A percentile compares a stretch with the other conserved stretches of the same genome.
phyloP scores from a whole-genome alignment of 2,888 invertebrate genomes.

The Serripes groenlandicus region DNA sequence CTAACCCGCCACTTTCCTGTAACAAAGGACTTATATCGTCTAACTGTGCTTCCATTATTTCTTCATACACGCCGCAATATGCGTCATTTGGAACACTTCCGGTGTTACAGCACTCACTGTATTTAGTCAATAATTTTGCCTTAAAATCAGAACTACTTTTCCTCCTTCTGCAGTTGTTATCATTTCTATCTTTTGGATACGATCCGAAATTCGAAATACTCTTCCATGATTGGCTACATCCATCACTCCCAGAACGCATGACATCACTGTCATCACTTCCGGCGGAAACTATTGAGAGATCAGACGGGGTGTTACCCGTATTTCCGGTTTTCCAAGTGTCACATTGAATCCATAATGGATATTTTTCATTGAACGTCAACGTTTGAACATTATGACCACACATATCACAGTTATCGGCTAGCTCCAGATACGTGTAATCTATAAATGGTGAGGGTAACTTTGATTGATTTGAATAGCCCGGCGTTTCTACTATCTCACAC shows the following conservation, averaged over 20 bases:
- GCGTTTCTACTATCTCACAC: constrained; percentile 35
- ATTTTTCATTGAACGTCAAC: constrained; percentile 58
- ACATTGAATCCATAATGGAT: constrained; percentile 65
- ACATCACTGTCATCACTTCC: constrained; percentile 47
- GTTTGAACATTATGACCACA: constrained; percentile 41
- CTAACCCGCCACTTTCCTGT: constrained; percentile 17
- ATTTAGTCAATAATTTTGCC: constrained; percentile 11
- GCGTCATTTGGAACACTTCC: constrained; percentile 13
- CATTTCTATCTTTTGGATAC: background rate
- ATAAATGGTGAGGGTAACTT: constrained; percentile 57
- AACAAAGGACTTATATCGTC: constrained; percentile 42
- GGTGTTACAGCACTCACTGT: constrained; percentile 43
- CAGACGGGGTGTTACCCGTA: constrained; percentile 36
- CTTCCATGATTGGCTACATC: constrained; percentile 47
- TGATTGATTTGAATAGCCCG: constrained; percentile 27
- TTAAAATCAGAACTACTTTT: constrained; percentile 3
- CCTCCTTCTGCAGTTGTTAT: background rate
- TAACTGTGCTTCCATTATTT: constrained; percentile 62
- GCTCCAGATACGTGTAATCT: constrained; percentile 58
- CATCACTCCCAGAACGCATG: constrained; percentile 35
- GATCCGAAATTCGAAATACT: constrained; percentile 32
- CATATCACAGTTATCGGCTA: constrained; percentile 49
- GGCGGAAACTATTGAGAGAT: constrained; percentile 56
- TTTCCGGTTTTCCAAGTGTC: constrained; percentile 54
- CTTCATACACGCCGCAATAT: constrained; percentile 66